These are phyloP conservation scores for Pteria penguin DNA, from an alignment of 2,888 invertebrate species.

Conservation along the genomic window DNA sequence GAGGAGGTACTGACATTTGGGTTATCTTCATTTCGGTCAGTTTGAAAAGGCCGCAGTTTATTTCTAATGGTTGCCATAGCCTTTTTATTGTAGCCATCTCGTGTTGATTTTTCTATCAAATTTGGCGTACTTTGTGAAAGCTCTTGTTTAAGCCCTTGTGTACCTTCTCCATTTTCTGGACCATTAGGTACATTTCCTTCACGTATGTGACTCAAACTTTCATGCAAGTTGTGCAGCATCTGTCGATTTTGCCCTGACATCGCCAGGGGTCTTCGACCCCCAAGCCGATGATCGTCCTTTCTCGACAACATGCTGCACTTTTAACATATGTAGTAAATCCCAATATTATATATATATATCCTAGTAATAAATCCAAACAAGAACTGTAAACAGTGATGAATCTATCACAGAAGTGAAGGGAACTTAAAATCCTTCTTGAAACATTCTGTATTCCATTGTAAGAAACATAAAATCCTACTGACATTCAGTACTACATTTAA, in stretches of 20 bases:
- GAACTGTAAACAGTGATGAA: neutral
- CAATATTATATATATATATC: neutral
- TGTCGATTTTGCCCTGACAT: constrained; percentile 49
- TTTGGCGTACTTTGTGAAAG: constrained; percentile 33
- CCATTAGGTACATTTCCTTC: constrained; percentile 5
- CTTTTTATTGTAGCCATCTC: constrained; percentile 48
- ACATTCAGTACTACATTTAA: too few relatives aligned
- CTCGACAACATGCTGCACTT: constrained; percentile 22
- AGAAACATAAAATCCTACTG: too few relatives aligned
- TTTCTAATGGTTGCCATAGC: constrained; percentile 55
- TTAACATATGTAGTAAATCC: constrained; percentile 32
- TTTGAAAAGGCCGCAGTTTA: constrained; percentile 57
- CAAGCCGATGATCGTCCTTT: constrained; percentile 14
- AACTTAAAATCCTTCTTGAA: too few relatives aligned
- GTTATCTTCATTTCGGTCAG: constrained; percentile 36
- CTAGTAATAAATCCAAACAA: neutral
- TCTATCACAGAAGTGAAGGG: too few relatives aligned
- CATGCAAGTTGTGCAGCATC: constrained; percentile 55
- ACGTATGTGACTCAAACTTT: constrained; percentile 42
- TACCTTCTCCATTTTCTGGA: constrained; percentile 19
- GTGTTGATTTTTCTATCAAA: constrained; percentile 38
- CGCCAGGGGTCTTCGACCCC: constrained; percentile 52
- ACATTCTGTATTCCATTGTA: too few relatives aligned
- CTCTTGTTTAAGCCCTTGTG: constrained; percentile 35
- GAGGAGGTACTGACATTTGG: constrained; percentile 28